These are phyloP conservation scores for Falco biarmicus DNA, from an alignment of 2,797 vertebrate genomes.

Conservation along the genomic window DNA sequence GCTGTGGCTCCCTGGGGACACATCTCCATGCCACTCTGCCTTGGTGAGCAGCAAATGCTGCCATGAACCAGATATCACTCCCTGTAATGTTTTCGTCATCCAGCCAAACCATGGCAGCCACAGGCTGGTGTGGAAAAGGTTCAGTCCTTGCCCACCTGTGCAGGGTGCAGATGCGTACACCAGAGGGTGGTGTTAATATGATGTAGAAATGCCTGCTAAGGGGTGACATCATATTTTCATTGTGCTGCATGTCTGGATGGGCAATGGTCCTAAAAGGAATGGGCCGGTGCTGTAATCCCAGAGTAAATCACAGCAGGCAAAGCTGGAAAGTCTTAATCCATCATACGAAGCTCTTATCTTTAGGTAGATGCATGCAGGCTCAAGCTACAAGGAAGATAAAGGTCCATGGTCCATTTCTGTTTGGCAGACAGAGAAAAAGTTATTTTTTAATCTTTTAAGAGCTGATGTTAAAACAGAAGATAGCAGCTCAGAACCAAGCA, in stretches of 20 bases:
- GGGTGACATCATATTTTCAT: not conserved
- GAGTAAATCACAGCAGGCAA: slow-evolving; percentile 46
- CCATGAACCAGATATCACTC: not conserved
- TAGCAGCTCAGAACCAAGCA: not conserved
- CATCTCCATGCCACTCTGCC: not conserved
- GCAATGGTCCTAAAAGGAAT: not conserved
- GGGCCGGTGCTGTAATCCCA: slow-evolving; percentile 1
- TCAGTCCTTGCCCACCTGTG: not conserved
- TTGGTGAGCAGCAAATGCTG: not conserved
- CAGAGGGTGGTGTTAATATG: not conserved
- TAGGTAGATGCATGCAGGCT: not conserved
- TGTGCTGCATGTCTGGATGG: not conserved
- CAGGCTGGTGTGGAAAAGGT: not conserved
- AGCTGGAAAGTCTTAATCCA: slow-evolving; percentile 36
- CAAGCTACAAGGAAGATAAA: slow-evolving; percentile 24
- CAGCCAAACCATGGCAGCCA: not conserved
- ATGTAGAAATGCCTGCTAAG: not conserved
- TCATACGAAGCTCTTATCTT: slow-evolving; percentile 28
- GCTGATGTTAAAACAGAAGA: not conserved
- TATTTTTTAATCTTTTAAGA: not conserved
- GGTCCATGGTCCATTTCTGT: not conserved
- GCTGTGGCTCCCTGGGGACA: not conserved
- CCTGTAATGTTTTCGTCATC: not conserved
- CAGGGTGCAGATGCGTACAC: not conserved
- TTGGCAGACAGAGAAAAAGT: not conserved